These are phyloP conservation scores for Phodopus roborovskii DNA, from an alignment of 2,113 vertebrate species.

Conservation along the genomic window DNA sequence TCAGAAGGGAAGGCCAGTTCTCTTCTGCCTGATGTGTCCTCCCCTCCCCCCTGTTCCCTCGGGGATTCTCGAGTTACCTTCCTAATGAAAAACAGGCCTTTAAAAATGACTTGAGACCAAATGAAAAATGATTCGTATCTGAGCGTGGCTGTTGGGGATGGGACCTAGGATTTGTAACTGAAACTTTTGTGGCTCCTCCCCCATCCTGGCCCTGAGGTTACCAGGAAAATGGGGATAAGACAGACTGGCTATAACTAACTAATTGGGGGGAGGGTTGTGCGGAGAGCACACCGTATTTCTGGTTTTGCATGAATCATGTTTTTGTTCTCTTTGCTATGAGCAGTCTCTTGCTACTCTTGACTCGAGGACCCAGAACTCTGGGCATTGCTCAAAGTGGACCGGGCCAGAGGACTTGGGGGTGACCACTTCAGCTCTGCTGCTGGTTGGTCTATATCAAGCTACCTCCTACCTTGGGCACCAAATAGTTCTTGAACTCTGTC, in stretches of 20 bases:
- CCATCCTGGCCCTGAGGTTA: background rate
- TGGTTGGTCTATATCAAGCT: background rate
- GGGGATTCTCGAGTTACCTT: conserved; percentile 63
- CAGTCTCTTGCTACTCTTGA: background rate
- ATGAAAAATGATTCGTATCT: conserved; percentile 66
- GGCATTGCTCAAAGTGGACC: background rate
- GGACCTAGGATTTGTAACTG: background rate
- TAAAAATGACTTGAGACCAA: conserved; percentile 67
- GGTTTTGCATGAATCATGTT: background rate
- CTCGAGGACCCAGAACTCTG: background rate
- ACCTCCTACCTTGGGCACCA: background rate
- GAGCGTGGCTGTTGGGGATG: background rate
- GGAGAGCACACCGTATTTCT: background rate
- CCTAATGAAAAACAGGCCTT: conserved; percentile 73
- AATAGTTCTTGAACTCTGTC: background rate
- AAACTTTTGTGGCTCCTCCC: background rate
- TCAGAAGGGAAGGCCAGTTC: conserved; percentile 22
- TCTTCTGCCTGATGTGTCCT: background rate
- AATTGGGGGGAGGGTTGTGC: background rate
- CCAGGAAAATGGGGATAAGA: background rate
- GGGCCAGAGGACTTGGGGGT: background rate
- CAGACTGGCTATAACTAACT: background rate
- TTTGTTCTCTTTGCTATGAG: conserved; percentile 32
- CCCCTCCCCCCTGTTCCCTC: background rate
- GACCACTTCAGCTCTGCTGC: background rate